These are phyloP conservation scores for Hirtodrosophila histrioides DNA, from an alignment of 2,888 invertebrate species.

Conservation along the genomic window DNA sequence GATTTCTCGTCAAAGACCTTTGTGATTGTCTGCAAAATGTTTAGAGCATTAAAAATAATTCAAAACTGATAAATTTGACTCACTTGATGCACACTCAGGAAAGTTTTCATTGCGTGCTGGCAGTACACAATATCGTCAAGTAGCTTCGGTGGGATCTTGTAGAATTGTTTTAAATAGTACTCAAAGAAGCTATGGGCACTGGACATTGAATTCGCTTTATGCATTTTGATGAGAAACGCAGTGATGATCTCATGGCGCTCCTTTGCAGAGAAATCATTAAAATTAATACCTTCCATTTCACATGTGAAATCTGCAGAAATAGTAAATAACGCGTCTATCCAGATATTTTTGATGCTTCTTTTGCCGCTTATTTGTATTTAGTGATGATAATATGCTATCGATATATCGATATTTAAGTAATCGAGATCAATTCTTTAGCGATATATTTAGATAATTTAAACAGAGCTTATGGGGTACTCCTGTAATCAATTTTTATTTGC, in stretches of 20 bases:
- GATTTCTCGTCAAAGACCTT: conserved; percentile 24
- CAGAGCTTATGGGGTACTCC: too few relatives aligned
- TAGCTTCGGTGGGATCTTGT: conserved; percentile 53
- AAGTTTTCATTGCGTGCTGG: conserved; percentile 55
- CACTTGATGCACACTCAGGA: conserved; percentile 58
- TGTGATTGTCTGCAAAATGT: conserved; percentile 46
- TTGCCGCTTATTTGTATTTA: conserved; percentile 43
- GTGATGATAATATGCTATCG: conserved; percentile 13
- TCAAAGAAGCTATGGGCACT: conserved; percentile 57
- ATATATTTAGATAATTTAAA: too few relatives aligned
- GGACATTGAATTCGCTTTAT: conserved; percentile 39
- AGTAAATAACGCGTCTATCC: conserved; percentile 2
- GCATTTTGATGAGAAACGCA: conserved; percentile 62
- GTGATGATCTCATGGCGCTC: conserved; percentile 64
- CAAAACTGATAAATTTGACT: neutral
- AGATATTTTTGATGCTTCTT: conserved; percentile 37
- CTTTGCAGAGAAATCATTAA: conserved; percentile 54
- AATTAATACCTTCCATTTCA: conserved; percentile 63
- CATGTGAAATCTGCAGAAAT: neutral
- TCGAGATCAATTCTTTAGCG: too few relatives aligned
- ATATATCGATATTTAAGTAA: conserved; percentile 13
- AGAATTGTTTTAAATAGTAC: conserved; percentile 60
- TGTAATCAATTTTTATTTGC: too few relatives aligned
- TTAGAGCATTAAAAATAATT: neutral
- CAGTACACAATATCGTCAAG: conserved; percentile 64